Conservation (phyloP, 2,113 vertebrate species). For the Hippopotamus amphibius region DNA sequence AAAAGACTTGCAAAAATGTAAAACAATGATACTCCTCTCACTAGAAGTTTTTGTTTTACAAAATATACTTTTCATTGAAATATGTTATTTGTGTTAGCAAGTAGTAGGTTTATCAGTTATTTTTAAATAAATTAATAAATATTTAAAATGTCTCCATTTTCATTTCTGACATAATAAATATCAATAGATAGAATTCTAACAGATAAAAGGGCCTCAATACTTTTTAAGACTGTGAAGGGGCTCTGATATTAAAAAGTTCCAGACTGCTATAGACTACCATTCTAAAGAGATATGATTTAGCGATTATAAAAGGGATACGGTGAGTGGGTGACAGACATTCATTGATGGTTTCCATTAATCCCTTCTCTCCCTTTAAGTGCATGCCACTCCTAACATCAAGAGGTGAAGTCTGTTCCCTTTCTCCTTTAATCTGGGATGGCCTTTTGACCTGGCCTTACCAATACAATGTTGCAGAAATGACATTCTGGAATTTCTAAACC, state of each 20-base stretch:
- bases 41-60: background rate
- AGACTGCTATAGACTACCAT: background rate
- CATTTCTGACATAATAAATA: conserved; percentile 25
- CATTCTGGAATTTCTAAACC: background rate
- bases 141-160: background rate
- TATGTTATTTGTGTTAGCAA: background rate
- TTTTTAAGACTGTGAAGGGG: background rate
- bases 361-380: background rate
- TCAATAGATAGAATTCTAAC: background rate
- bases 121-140: background rate
- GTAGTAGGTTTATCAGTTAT: background rate
- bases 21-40: background rate
- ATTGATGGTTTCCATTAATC: background rate
- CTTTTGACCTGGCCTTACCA: background rate
- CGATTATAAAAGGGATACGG: background rate
- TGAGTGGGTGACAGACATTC: conserved; percentile 2
- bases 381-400: background rate
- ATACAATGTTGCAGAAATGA: background rate
- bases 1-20: conserved; percentile 8
- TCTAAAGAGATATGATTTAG: background rate
- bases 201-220: background rate
- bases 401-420: background rate
- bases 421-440: background rate
- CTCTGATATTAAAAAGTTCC: background rate
- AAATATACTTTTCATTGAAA: background rate